phyloP scores from a whole-genome alignment of 30 jellyfish, hydroid and myxozoan genomes.

The Turritopsis dohrnii region DNA sequence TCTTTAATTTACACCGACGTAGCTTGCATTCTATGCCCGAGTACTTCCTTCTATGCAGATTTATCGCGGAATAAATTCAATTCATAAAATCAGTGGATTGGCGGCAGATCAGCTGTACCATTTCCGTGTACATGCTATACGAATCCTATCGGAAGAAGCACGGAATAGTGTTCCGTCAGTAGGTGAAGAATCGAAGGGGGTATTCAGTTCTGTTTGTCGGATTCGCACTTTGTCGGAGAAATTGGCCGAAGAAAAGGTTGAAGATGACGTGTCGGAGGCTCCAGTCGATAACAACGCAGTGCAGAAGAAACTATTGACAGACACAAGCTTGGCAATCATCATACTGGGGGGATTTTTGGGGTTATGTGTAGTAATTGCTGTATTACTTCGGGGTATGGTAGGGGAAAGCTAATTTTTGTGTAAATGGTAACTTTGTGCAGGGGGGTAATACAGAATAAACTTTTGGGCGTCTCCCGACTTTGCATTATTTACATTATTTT shows the following conservation, averaged over 20 bases:
- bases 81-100: constrained; percentile 28
- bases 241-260: constrained; percentile 33
- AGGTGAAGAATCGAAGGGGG: constrained; percentile 62
- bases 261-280: constrained; percentile 20
- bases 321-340: constrained; percentile 74
- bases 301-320: constrained; percentile 44
- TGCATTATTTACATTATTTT: too few relatives aligned
- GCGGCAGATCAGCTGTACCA: constrained; percentile 63
- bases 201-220: constrained; percentile 45
- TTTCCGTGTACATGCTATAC: constrained; percentile 74
- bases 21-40: too few relatives aligned
- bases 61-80: constrained; percentile 58
- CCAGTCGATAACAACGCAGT: constrained; percentile 22
- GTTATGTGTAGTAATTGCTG: constrained; percentile 60
- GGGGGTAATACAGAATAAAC: too few relatives aligned
- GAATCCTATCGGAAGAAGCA: constrained; percentile 43
- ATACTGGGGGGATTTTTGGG: constrained; percentile 61
- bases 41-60: too few relatives aligned
- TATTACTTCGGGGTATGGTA: constrained; percentile 46
- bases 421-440: background rate
- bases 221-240: constrained; percentile 50
- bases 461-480: too few relatives aligned
- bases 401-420: constrained; percentile 36
- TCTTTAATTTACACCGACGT: too few relatives aligned
- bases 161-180: constrained; percentile 54